Evolutionary conservation across 2,888 invertebrate species (phyloP).

Genomic region (Lepidochitona cinerea): DNA sequence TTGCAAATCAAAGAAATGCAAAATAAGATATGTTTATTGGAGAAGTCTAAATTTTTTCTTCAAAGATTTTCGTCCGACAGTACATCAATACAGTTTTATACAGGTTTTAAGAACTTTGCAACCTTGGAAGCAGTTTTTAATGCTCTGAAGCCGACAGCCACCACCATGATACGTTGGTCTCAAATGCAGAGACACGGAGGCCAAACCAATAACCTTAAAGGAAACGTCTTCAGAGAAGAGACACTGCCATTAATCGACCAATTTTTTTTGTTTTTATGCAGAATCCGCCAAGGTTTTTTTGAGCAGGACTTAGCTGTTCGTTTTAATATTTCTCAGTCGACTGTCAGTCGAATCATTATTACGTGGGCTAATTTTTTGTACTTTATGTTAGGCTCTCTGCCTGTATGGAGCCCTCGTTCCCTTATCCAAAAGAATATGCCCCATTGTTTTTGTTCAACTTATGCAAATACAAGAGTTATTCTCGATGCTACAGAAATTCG

Average conservation of each 20-base stretch:
- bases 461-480: neutral
- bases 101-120: neutral
- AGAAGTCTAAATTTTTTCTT: neutral
- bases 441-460: neutral
- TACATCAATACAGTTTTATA: neutral
- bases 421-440: neutral
- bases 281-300: neutral
- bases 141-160: conserved; percentile 2
- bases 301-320: neutral
- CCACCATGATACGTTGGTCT: neutral
- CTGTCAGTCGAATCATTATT: neutral
- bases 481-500: neutral
- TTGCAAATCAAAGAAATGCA: neutral
- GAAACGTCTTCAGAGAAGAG: neutral
- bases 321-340: neutral
- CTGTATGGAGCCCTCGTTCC: neutral
- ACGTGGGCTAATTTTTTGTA: neutral
- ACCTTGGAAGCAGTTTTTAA: neutral
- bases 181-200: neutral
- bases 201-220: neutral
- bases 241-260: neutral
- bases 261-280: neutral
- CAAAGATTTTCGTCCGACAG: conserved; percentile 4
- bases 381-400: neutral
- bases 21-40: neutral